A percentile compares a stretch with the other conserved stretches of the same genome.
Conservation (phyloP, 2,113 vertebrate species). For the Epinephelus moara region DNA sequence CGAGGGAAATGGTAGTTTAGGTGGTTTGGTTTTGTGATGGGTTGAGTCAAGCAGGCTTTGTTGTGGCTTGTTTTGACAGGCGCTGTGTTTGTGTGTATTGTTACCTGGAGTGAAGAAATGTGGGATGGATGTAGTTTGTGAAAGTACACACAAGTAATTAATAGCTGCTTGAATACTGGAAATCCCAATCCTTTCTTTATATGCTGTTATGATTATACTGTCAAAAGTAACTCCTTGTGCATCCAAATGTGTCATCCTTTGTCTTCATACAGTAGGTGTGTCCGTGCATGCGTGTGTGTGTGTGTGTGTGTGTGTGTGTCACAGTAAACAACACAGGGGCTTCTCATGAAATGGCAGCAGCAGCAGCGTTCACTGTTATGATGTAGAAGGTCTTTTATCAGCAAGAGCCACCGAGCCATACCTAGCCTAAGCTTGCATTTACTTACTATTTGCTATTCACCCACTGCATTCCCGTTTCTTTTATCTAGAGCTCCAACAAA, state of each 20-base stretch:
- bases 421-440: slow-evolving; percentile 5
- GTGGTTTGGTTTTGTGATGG: slow-evolving; percentile 35
- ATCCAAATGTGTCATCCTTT: background rate
- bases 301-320: background rate
- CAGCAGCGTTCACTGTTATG: background rate
- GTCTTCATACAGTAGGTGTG: background rate
- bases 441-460: slow-evolving; percentile 19
- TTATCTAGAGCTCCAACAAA: slow-evolving; percentile 11
- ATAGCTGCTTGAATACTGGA: background rate
- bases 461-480: background rate
- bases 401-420: background rate
- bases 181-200: background rate
- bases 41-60: background rate
- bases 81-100: background rate
- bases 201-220: background rate
- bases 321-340: background rate
- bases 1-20: slow-evolving; percentile 45
- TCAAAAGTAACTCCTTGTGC: background rate
- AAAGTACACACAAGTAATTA: background rate
- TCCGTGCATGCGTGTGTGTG: background rate
- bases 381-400: slow-evolving; percentile 1
- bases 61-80: slow-evolving; percentile 17
- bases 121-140: slow-evolving; percentile 7
- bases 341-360: background rate
- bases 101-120: background rate